These are phyloP conservation scores for Pachydiplax longipennis DNA, from an alignment of 2,888 invertebrate genomes.

Conservation along the genomic window DNA sequence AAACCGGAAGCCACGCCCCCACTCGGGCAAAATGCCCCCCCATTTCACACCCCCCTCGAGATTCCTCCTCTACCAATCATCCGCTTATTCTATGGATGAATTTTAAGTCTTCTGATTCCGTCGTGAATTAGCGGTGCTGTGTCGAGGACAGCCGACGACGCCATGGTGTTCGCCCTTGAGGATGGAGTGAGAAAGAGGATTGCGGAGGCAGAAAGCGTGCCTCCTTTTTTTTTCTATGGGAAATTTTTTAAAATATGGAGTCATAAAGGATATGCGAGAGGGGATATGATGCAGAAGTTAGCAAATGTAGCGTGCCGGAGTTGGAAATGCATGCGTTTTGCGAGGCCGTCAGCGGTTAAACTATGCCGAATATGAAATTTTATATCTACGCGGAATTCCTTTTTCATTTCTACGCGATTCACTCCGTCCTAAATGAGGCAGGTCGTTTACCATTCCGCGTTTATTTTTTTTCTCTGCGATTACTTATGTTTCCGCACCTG, in stretches of 20 bases:
- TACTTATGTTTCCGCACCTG: too few species aligned
- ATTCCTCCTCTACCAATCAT: neutral
- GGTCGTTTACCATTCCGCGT: too few species aligned
- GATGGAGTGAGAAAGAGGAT: neutral
- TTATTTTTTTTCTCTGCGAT: too few species aligned
- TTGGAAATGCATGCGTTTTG: too few species aligned
- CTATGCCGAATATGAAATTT: too few species aligned
- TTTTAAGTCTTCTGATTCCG: neutral
- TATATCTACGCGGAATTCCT: too few species aligned
- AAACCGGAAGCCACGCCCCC: slow-evolving; percentile 37
- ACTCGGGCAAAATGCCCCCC: neutral
- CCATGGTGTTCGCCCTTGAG: neutral
- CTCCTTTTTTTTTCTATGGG: neutral
- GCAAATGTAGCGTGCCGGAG: too few species aligned
- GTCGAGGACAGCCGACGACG: neutral
- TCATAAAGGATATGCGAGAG: neutral
- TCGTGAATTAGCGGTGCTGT: neutral
- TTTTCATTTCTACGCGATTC: too few species aligned
- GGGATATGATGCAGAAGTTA: neutral
- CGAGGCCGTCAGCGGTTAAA: too few species aligned
- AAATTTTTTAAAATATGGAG: neutral
- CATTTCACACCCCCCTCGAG: neutral
- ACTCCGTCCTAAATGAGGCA: too few species aligned
- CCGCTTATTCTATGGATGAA: neutral
- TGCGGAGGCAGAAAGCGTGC: neutral